A percentile compares a stretch with the other conserved stretches of the same genome.
phyloP scores from a whole-genome alignment of 2,113 vertebrate species.

The Ammospiza caudacuta region DNA sequence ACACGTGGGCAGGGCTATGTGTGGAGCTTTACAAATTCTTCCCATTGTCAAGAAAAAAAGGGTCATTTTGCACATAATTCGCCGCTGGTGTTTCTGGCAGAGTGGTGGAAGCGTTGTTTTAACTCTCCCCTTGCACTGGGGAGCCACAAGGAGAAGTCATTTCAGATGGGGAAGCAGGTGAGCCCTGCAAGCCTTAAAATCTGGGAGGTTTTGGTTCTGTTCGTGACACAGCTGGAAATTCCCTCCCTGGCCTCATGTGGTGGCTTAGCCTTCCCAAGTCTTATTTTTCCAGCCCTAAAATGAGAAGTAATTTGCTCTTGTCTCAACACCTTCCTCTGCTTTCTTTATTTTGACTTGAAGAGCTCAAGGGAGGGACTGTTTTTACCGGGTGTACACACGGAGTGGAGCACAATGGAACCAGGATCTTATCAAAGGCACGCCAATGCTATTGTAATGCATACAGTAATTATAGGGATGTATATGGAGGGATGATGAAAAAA shows the following conservation, averaged over 20 bases:
- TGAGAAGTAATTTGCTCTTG: conserved; percentile 33
- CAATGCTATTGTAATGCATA: conserved; percentile 38
- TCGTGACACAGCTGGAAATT: background rate
- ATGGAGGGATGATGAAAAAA: background rate
- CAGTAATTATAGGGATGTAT: conserved; percentile 40
- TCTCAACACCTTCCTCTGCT: conserved; percentile 42
- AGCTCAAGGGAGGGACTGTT: conserved; percentile 56
- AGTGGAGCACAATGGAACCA: background rate
- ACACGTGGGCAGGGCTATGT: rapidly evolving
- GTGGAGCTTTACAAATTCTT: rapidly evolving
- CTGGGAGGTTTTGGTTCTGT: rapidly evolving
- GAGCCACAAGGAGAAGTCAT: background rate
- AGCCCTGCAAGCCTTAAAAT: background rate
- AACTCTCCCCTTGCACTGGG: rapidly evolving
- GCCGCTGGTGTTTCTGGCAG: rapidly evolving
- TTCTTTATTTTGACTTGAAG: conserved; percentile 43
- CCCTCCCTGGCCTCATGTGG: background rate
- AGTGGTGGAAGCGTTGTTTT: rapidly evolving
- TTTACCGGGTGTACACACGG: background rate
- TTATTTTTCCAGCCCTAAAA: background rate
- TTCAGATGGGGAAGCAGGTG: rapidly evolving
- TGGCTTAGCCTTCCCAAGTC: background rate
- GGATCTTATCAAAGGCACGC: conserved; percentile 32
- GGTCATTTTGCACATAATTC: rapidly evolving
- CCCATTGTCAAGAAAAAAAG: background rate